These are phyloP conservation scores for Spea bombifrons DNA, from an alignment of 2,113 vertebrate species.

Conservation along the genomic window DNA sequence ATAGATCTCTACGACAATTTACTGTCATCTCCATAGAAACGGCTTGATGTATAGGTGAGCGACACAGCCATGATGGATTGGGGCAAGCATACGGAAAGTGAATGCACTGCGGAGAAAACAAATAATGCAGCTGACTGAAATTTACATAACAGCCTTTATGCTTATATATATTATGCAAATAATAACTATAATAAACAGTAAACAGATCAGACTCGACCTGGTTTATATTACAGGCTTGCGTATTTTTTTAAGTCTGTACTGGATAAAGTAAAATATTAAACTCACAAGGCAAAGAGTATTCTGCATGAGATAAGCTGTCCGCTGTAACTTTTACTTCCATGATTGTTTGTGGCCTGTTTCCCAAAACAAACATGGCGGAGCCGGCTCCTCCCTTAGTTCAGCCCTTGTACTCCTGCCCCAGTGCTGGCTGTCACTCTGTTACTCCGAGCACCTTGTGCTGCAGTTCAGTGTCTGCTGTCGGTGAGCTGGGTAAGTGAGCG, in stretches of 20 bases:
- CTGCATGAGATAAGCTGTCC: too few species aligned
- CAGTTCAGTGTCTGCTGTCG: neutral
- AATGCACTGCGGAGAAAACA: too few species aligned
- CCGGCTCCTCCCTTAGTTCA: neutral
- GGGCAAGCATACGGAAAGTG: neutral
- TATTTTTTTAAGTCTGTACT: too few species aligned
- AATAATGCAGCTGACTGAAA: too few species aligned
- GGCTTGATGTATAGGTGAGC: neutral
- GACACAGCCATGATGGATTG: neutral
- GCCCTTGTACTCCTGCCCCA: neutral
- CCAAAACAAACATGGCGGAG: constrained; percentile 25
- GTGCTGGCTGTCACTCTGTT: neutral
- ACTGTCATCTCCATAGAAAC: neutral
- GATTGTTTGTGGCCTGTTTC: neutral
- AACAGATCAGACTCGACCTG: too few species aligned
- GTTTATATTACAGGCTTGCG: too few species aligned
- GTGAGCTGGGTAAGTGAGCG: neutral
- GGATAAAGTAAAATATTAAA: too few species aligned
- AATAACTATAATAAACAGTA: too few species aligned
- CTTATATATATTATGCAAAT: too few species aligned
- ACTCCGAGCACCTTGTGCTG: neutral
- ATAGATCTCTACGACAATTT: neutral
- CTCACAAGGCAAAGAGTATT: too few species aligned
- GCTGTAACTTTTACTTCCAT: neutral
- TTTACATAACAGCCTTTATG: too few species aligned